Conservation (phyloP, 2,797 vertebrate species). For the Alcedo atthis region DNA sequence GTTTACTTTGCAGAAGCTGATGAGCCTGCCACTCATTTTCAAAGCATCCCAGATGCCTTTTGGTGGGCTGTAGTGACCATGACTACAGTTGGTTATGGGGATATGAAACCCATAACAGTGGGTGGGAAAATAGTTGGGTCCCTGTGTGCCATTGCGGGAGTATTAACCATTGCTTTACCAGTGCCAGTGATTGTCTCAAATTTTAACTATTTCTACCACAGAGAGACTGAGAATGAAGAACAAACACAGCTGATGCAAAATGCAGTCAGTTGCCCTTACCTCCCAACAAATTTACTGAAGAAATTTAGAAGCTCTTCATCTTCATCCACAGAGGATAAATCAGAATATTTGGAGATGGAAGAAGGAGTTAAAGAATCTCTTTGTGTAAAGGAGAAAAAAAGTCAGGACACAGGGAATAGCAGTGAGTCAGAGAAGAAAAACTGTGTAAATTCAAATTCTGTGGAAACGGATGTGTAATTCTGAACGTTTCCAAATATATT, state of each 20-base stretch:
- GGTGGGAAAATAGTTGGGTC: constrained; percentile 99
- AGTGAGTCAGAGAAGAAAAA: constrained; percentile 94
- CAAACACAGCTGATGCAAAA: constrained; percentile 88
- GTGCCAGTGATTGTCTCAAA: constrained; percentile 99
- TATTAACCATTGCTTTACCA: constrained; percentile 97
- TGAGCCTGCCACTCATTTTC: constrained; percentile 95
- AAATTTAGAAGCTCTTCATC: constrained; percentile 92
- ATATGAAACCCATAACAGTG: constrained; percentile 99
- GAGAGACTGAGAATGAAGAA: constrained; percentile 97
- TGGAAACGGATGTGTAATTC: constrained; percentile 98
- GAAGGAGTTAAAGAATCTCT: constrained; percentile 97
- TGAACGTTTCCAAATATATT: constrained; percentile 77
- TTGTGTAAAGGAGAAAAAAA: constrained; percentile 90
- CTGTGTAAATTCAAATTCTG: constrained; percentile 91
- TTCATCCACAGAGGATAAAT: constrained; percentile 94
- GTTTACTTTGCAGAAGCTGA: constrained; percentile 98
- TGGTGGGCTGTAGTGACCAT: constrained; percentile 99
- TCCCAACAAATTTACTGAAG: constrained; percentile 90
- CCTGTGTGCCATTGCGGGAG: constrained; percentile 96
- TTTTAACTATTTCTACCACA: constrained; percentile 99
- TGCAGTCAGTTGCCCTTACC: constrained; percentile 85
- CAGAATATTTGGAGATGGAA: constrained; percentile 98
- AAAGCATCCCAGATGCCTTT: constrained; percentile 98
- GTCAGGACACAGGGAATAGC: constrained; percentile 92
- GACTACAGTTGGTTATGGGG: constrained; percentile 98